These are phyloP conservation scores for Protophormia terraenovae DNA, from an alignment of 2,888 invertebrate genomes.

Conservation along the genomic window DNA sequence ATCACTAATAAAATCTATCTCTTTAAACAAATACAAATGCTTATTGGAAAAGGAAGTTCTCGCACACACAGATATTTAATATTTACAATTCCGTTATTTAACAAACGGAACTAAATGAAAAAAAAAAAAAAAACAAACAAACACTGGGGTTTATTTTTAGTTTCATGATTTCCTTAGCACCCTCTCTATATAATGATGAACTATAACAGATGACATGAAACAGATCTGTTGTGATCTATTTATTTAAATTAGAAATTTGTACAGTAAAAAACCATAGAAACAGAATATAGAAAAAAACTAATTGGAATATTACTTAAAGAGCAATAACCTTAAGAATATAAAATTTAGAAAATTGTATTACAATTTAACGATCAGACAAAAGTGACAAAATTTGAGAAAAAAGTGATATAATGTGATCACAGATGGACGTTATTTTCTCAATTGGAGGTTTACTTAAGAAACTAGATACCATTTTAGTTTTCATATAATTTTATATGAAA, in stretches of 20 bases:
- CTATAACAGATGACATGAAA: not conserved
- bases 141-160: not conserved
- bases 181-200: not conserved
- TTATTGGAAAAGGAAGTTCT: not conserved
- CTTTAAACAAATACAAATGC: not conserved
- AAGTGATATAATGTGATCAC: too few species aligned
- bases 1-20: too few species aligned
- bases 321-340: not conserved
- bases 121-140: not conserved
- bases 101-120: not conserved
- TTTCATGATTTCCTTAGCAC: not conserved
- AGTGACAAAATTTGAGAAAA: too few species aligned
- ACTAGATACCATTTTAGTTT: too few species aligned
- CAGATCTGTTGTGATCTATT: not conserved
- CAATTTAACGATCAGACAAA: too few species aligned
- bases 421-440: too few species aligned
- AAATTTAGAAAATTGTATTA: not conserved
- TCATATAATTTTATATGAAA: too few species aligned
- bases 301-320: not conserved
- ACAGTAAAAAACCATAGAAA: not conserved
- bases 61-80: not conserved
- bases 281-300: not conserved
- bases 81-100: not conserved
- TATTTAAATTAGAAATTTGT: not conserved
- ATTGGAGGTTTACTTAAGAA: too few species aligned